Conservation (phyloP, 2,888 invertebrate species). For the Drosophila rellima region DNA sequence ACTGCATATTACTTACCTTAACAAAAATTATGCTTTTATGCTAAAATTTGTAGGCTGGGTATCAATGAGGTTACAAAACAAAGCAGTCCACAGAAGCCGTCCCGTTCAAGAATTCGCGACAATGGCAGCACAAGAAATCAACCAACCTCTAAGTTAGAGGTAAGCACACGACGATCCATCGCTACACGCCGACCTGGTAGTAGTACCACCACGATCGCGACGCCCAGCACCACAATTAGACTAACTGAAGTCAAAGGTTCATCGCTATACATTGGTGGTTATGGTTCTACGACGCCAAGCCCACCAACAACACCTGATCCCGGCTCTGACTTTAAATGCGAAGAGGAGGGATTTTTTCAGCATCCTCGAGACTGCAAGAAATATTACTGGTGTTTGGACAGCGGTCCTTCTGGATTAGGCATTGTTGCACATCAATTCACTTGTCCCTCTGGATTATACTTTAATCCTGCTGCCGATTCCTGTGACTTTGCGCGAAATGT, state of each 20-base stretch:
- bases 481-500: constrained; percentile 97
- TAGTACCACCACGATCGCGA: constrained; percentile 63
- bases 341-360: constrained; percentile 96
- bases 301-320: constrained; percentile 95
- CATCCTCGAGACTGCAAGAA: constrained; percentile 97
- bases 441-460: constrained; percentile 95
- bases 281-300: constrained; percentile 88
- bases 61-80: constrained; percentile 84
- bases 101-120: constrained; percentile 80
- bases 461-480: constrained; percentile 96
- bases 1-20: not conserved
- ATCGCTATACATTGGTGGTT: constrained; percentile 81
- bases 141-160: constrained; percentile 64
- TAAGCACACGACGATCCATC: constrained; percentile 57
- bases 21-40: not conserved
- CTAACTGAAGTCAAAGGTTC: constrained; percentile 80
- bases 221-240: constrained; percentile 79
- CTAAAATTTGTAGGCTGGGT: constrained; percentile 78
- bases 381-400: constrained; percentile 97
- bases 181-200: constrained; percentile 12
- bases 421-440: constrained; percentile 97
- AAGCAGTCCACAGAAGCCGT: constrained; percentile 79
- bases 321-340: constrained; percentile 95
- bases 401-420: constrained; percentile 94
- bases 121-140: constrained; percentile 74